Conservation (phyloP, 1,140 invertebrate species). For the Dufourea novaeangliae region DNA sequence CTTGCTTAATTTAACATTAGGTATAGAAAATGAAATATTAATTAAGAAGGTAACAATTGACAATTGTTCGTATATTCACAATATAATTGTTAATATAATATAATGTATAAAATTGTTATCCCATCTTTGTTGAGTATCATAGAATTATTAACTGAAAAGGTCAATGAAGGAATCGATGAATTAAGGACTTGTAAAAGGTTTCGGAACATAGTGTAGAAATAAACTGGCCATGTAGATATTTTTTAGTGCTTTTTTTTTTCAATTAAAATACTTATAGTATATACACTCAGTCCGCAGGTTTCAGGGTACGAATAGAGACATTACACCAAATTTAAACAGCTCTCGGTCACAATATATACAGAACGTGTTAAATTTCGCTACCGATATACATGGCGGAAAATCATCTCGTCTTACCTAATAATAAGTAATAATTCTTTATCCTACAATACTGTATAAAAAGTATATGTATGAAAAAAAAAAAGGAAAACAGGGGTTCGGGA, state of each 20-base stretch:
- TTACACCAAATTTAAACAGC: slow-evolving; percentile 33
- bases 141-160: too few relatives aligned
- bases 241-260: slow-evolving; percentile 45
- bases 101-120: too few relatives aligned
- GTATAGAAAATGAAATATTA: too few relatives aligned
- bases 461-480: neutral
- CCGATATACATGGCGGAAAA: neutral
- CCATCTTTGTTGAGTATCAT: too few relatives aligned
- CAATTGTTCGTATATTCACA: too few relatives aligned
- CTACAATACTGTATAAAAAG: slow-evolving; percentile 39
- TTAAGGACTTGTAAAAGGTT: too few relatives aligned
- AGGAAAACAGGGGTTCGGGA: neutral
- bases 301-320: slow-evolving; percentile 32
- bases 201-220: too few relatives aligned
- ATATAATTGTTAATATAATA: too few relatives aligned
- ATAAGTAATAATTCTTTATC: slow-evolving; percentile 14
- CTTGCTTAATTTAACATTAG: too few relatives aligned
- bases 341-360: slow-evolving; percentile 33
- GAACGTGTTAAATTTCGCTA: slow-evolving; percentile 14
- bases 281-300: slow-evolving; percentile 56
- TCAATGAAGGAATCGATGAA: too few relatives aligned
- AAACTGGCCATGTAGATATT: neutral
- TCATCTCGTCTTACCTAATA: neutral
- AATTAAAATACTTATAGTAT: slow-evolving; percentile 65
- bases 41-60: too few relatives aligned